Evolutionary conservation across 1,140 invertebrate species (phyloP).

Genomic region (Delia radicum): DNA sequence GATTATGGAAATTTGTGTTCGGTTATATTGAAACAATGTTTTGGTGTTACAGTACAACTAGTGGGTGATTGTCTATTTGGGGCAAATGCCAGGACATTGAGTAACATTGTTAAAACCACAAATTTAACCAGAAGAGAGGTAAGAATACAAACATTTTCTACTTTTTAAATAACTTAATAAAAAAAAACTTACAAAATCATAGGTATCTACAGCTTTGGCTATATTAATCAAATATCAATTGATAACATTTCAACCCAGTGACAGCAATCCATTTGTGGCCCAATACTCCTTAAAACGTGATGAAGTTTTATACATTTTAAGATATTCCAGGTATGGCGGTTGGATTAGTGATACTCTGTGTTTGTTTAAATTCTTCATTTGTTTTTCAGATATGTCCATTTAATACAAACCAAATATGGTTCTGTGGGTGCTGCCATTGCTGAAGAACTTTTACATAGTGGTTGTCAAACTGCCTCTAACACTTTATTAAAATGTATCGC

Average conservation of each 20-base stretch:
- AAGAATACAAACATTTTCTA: slow-evolving; percentile 30
- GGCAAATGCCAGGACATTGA: slow-evolving; percentile 65
- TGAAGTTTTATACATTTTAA: slow-evolving; percentile 68
- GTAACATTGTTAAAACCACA: slow-evolving; percentile 62
- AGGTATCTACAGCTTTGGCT: slow-evolving; percentile 73
- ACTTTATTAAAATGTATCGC: slow-evolving; percentile 64
- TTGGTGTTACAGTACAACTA: slow-evolving; percentile 70
- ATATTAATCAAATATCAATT: slow-evolving; percentile 79
- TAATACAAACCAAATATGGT: slow-evolving; percentile 74
- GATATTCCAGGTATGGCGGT: slow-evolving; percentile 79
- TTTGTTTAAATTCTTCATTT: not conserved
- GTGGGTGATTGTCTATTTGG: slow-evolving; percentile 68
- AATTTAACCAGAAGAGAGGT: slow-evolving; percentile 64
- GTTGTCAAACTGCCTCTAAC: slow-evolving; percentile 66
- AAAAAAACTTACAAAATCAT: slow-evolving; percentile 21
- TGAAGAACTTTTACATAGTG: slow-evolving; percentile 71
- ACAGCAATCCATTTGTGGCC: slow-evolving; percentile 61
- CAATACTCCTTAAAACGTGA: slow-evolving; percentile 70
- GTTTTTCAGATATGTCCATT: slow-evolving; percentile 59
- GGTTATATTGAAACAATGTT: slow-evolving; percentile 69
- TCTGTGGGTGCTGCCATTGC: slow-evolving; percentile 71
- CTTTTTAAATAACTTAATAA: not conserved
- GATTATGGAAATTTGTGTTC: slow-evolving; percentile 67
- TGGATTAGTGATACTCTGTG: slow-evolving; percentile 35
- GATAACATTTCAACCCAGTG: slow-evolving; percentile 66